Evolutionary conservation across 2,888 invertebrate genomes (phyloP).

Genomic region (Acronicta psi): DNA sequence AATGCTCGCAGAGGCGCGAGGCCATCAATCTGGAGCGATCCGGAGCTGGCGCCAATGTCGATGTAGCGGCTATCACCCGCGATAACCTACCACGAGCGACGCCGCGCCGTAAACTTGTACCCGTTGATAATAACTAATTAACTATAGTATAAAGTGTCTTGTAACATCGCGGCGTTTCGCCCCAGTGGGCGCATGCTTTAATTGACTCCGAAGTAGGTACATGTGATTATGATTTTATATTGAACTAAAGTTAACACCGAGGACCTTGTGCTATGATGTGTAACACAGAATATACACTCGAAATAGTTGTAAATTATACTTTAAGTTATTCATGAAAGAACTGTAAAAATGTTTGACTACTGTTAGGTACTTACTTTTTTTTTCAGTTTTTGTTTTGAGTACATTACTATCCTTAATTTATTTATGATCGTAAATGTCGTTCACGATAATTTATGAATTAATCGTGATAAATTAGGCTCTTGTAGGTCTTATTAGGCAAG

Average conservation of each 20-base stretch:
- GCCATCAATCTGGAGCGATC: slow-evolving; percentile 4
- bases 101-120: background rate
- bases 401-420: no score
- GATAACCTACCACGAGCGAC: slow-evolving; percentile 24
- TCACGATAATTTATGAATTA: no score
- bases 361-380: no score
- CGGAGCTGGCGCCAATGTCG: slow-evolving; percentile 8
- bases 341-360: background rate
- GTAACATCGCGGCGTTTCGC: slow-evolving; percentile 3
- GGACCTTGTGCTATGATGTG: background rate
- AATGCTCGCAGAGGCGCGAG: background rate
- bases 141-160: background rate
- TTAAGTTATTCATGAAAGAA: slow-evolving; percentile 10
- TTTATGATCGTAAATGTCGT: no score
- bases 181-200: slow-evolving; percentile 2
- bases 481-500: no score
- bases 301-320: background rate
- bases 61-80: slow-evolving; percentile 9
- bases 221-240: background rate
- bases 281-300: background rate
- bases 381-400: no score
- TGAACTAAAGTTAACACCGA: background rate
- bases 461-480: no score
- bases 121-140: background rate
- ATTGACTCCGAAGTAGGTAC: background rate